Evolutionary conservation across 2,888 invertebrate genomes (phyloP), one percentile per base, ranked within the genome.

Genomic region (Colostygia pectinataria): DNA sequence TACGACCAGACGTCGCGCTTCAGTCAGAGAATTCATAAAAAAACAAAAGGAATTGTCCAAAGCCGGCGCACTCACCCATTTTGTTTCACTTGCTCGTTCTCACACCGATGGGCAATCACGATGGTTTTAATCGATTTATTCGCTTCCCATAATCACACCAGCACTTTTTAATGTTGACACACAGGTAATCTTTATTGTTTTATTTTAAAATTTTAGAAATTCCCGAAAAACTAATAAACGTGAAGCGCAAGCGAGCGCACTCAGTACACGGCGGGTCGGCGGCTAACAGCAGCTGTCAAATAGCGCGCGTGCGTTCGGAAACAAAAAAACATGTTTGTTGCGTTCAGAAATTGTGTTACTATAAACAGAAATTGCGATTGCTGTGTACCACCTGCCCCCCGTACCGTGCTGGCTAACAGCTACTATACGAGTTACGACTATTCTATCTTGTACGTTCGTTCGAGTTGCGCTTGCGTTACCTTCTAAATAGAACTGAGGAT

Each of bases 21-120:
- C 23, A 28, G 12, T 42, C 38, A 46, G 32, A 24, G 20, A 42
- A 52, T 46, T 24, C 9, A 33, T 8, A 64, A 65, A 66, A 64
- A 67, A 69, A 66, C 53, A 42, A 64, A 69, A 58, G 52, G 52
- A 59, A 59, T 57, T 42, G 39, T 38, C 23, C 24, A 39, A 36
- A 71, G 72, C 85, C 85, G 84, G 85, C 72, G 64, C 65, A 85
- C 85, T 86, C 75, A 88, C 88, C 88, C 88, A 88, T 88, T 76
- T 80, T 82, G 75, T 66, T 63, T 66, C 57, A 61, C 61, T 66
- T 56, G 59, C 57, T 66, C 55, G 60, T 47, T 54, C 61, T 56
- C 48, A 51, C 55, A 63, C 62, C 57, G 63, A 62, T 59, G 52
- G 55, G 60, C 59, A 65, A 68, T 54, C 60, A 68, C 52, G 23